These are phyloP conservation scores for Apteryx owenii DNA, from an alignment of 2,113 vertebrate genomes.

Conservation along the genomic window DNA sequence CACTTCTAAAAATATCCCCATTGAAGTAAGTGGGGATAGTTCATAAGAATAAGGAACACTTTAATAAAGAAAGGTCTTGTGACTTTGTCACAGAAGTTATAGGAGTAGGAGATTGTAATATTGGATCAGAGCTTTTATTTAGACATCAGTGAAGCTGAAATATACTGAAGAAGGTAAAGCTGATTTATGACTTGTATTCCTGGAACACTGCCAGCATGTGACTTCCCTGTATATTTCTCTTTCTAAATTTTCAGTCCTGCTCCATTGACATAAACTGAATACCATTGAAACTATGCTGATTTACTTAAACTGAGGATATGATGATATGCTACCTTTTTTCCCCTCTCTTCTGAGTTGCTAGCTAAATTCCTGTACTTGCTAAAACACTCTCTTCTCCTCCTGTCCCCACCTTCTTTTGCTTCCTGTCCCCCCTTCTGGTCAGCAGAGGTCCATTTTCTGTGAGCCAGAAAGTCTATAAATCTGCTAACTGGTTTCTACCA, in stretches of 20 bases:
- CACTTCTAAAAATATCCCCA: background rate
- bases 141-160: background rate
- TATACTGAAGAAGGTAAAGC: background rate
- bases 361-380: background rate
- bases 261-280: background rate
- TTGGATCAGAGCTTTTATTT: background rate
- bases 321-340: background rate
- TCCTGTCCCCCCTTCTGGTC: background rate
- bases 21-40: background rate
- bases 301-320: background rate
- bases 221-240: background rate
- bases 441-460: constrained; percentile 5
- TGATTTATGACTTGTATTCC: background rate
- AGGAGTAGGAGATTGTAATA: background rate
- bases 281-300: background rate
- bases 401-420: background rate
- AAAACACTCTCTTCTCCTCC: background rate
- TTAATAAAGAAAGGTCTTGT: background rate
- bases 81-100: background rate
- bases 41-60: background rate
- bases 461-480: constrained; percentile 15
- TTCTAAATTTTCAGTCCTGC: background rate
- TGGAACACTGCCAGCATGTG: background rate
- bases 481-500: constrained; percentile 30
- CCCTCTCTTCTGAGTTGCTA: background rate